Base-by-base conservation (phyloP, 2,888 invertebrate genomes). In the Drosophila tripunctata region DNA sequence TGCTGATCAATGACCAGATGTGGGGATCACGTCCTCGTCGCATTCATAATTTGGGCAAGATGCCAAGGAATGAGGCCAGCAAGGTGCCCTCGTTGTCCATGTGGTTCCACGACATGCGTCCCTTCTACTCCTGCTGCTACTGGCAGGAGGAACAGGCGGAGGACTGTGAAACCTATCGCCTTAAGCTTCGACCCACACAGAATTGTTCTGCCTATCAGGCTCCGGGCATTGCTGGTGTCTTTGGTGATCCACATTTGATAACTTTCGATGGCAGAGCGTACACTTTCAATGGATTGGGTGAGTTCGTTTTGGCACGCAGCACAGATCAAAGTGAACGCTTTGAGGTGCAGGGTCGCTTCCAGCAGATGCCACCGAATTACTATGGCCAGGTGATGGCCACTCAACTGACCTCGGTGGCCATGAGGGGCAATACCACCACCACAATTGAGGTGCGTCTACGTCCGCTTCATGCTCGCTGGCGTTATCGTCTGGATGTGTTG, bases 181-280 rank as follows among this genome's bases (percentile, higher is more conserved):
- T 98, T 87, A 98, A 98, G 92, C 93, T 98, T 62, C 93, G 99
- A 66, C 97, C 98, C 0, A 96, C 97, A 0, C 97, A 97, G 91
- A 98, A 99, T 91, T 99, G 99, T 89, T 96, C 97, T 0, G 97
- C 97, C 3, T 99, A 99, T 91, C 97, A 97, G 90, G 94, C 98
- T 1, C 98, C 99, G 0, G 96, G 95, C 41, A 94, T 98, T 0
- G 98, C 96, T 1, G 94, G 96, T 17, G 95, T 97, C 24, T 98
- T 97, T 87, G 99, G 99, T 15, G 98, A 98, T 90, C 98, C 98
- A 0, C 98, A 99, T 89, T 93, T 99, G 68, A 94, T 97, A 17
- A 98, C 98, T 0, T 98, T 98, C 89, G 98, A 99, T 88, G 96
- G 96, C 71, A 92, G 95, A 30, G 94, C 95, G 63, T 99, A 98